Evolutionary conservation across 64 coral and sea anemone genomes (phyloP), one percentile per base, ranked within the genome.

Genomic region (Dendronephthya gigantea): DNA sequence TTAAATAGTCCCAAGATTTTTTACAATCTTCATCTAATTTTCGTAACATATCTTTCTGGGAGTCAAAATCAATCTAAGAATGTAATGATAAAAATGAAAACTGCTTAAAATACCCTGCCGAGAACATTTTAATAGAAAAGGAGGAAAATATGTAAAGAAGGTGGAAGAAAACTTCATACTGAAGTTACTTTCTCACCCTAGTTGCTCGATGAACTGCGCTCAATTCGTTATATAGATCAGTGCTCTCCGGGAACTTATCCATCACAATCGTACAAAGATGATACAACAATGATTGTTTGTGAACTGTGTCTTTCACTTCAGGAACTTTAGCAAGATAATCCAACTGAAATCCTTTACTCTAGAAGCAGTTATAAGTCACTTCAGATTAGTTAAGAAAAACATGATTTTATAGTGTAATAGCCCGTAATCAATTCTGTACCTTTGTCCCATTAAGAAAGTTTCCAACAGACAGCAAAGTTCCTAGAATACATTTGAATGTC

Each of bases 201-300:
- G 91, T 93, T 0, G 89, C 88, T 40, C 94, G 84, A 84, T 97
- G 94, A 35, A 93, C 79, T 4, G 94, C 92, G 4, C 91, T 91
- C 2, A 97, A 84, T 41, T 97, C 91, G 33, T 91, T 97, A 87
- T 97, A 97, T 12, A 97, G 90, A 85, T 97, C 94, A 7, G 89
- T 91, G 0, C 90, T 93, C 35, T 90, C 84, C 0, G 94, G 94
- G 40, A 97, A 97, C 47, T 97, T 97, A 40, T 97, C 94, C 94
- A 97, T 97, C 14, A 97, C 94, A n/a, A 93, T 93, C 55, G 90
- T 92, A 79, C 94, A 97, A 59, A 97, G 87, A 88, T 97, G 94
- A 82, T 97, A 97, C 13, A 97, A 51, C 35, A 97, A 55, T 30
- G 94, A 97, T 82, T 97, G 94, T 34, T 97, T 97, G 69, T 97